Evolutionary conservation across 2,888 invertebrate genomes (phyloP), one percentile per base, ranked within the genome.

Genomic region (Xanthia togata): DNA sequence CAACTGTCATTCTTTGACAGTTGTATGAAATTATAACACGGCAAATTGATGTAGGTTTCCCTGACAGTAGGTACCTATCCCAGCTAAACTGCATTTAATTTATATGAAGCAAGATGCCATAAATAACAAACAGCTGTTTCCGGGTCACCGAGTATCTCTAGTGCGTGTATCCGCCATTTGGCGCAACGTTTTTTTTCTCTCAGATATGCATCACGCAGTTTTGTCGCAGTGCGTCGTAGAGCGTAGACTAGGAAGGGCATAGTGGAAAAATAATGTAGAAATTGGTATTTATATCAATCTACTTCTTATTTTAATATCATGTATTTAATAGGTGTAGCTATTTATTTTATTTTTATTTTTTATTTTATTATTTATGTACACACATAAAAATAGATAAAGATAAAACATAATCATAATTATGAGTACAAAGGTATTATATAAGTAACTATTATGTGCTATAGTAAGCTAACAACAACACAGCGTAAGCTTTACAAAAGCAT

Each of bases 201-300:
- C 1, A 53, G 9, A 38, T 35, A 70, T 68, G 76, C 76, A 81
- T 57, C 53, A 60, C 59, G 59, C 53, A 47, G 47, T 20, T 35
- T 41, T 64, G 76, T 59, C 82, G 80, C 82, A 81, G 17, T 81
- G 82, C 68, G 70, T 62, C 63, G 47, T 41, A n/a, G 31, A 70
- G 8, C 23, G 8, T 31, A 4, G 6, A 17, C 8, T 70, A 23
- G 1, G 20, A 14, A 50, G 41, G 17, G 5, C 8, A 31, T 0
- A 14, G 12, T 14, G 9, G 5, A n/a, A 41, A 8, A 47, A 47
- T 47, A 47, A 47, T 14, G 5, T 9, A 23, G 20, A 4, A 44
- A 12, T 8, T 6, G 20, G 41, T 41, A 11, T 41, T 38, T 11
- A 41, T 11, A 64, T 26, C 5, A 20, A 41, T 41, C 11, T n/a